Base-by-base conservation (phyloP, 2,797 vertebrate species). In the Oreochromis mossambicus region DNA sequence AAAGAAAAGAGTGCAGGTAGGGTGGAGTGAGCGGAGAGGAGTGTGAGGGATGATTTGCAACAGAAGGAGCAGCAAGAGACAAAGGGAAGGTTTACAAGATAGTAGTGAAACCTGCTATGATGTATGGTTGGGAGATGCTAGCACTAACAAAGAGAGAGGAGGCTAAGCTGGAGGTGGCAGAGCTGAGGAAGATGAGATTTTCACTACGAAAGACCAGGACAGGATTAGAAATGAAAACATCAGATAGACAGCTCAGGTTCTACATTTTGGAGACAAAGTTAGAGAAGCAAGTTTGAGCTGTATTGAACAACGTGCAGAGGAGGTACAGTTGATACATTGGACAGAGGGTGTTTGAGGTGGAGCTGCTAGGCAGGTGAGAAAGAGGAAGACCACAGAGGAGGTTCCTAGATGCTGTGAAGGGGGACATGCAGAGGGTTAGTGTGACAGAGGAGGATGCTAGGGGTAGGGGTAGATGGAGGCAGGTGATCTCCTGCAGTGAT, bases 301-400 rank as follows among this genome's bases (percentile, higher is more conserved):
- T 41, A 24, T 24, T 0, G 0, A 41, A 43, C 36, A 15, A 15
- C 41, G 0, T 68, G 36, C 1, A 1, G 13, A 68, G 3, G 63
- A 43, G 38, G 63, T 8, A 68, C 13, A 41, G 36, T 0, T 41
- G 8, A 68, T 68, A 43, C 43, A 9, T 43, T 43, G 1, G 38
- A 43, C 38, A 70, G 21, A 26, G 21, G 13, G 8, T 0, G 63
- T 70, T 70, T 41, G 21, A 26, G 13, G 24, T 70, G 38, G 38
- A 26, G 21, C 66, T 70, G 66, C 38, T 24, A 17, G 63, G 0
- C 38, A 26, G 38, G 66, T 43, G 38, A 21, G 41, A 46, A 26
- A 26, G 66, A 70, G 38, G 14, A 70, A 70, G 66, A 46, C 38
- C 66, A 0, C 66, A 46, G 38, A 46, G 41, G 24, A 46, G 21